Base-by-base conservation (phyloP, 2,113 vertebrate genomes). In the Falcunculus frontatus region DNA sequence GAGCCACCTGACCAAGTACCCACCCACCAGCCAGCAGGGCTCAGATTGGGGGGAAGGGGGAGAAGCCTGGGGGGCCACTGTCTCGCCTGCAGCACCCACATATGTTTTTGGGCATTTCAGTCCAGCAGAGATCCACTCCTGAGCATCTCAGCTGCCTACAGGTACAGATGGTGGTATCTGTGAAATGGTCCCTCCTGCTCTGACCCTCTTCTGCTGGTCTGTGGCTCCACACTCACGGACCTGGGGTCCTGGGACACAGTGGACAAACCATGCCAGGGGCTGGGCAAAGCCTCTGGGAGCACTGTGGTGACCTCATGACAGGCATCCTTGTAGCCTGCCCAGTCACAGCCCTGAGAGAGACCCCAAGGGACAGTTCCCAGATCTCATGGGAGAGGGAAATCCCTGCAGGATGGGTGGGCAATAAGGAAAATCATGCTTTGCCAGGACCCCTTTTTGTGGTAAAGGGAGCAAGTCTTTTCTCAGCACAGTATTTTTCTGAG, bases 1-100 rank as follows among this genome's bases (percentile, higher is more conserved):
- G 27, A 90, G 25, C 21, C 62, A 75, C n/a, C 44, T 87, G 49
- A 72, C 12, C 14, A 39, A 75, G 17, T 42, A 76, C 9, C 30
- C 42, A 70, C 29, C 13, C 65, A 37, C 4, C 9, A 68, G 16
- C n/a, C 35, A 78, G 29, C 20, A 60, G 35, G 7, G 26, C 11
- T 12, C 1, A 3, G 22, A 15, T 18, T 55, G 18, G 8, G 10
- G 18, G 17, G 25, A 47, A 70, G 4, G 7, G 33, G 7, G 13
- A 67, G 6, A 27, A 67, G 19, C 9, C 16, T 25, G 11, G 16
- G 11, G 7, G 11, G 0, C 2, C 0, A 4, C 41, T 77, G 27
- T 3, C 11, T 18, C 2, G 0, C 4, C 62, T 64, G 20, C 22
- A 86, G 19, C 62, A 77, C n/a, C 17, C 44, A 59, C 27, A 47